phyloP scores from a whole-genome alignment of 2,113 vertebrate species.

The Nothoprocta perdicaria region DNA sequence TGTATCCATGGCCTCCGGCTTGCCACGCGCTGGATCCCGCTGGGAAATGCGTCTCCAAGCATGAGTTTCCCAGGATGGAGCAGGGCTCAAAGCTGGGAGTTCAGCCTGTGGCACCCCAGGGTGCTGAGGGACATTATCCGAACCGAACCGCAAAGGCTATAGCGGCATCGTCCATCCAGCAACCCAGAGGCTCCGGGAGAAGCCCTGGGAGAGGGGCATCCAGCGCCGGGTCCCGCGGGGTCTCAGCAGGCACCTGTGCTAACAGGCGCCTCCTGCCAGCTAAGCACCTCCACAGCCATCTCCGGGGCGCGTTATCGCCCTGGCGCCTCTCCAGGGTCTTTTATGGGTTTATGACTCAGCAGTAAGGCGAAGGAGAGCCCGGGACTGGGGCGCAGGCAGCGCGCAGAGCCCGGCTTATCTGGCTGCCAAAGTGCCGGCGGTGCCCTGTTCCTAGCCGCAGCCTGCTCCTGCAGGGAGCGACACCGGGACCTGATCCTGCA shows the following conservation, averaged over 20 bases:
- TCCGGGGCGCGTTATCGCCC: background rate
- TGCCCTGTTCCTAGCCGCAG: rapidly evolving
- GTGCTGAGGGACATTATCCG: no score
- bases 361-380: background rate
- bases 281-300: background rate
- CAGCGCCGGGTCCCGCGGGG: no score
- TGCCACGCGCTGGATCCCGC: no score
- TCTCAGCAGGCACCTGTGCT: background rate
- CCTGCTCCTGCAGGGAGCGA: rapidly evolving
- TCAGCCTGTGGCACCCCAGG: no score
- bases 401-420: background rate
- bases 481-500: rapidly evolving
- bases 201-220: no score
- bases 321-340: background rate
- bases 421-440: background rate
- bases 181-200: no score
- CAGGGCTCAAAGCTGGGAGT: no score
- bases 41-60: no score
- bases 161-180: no score
- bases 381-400: rapidly evolving
- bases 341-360: background rate
- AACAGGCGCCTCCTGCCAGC: background rate
- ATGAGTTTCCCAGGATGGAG: no score
- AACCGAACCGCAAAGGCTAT: no score
- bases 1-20: no score